Base-by-base conservation (phyloP, 2,113 vertebrate genomes). In the Larimichthys crocea region DNA sequence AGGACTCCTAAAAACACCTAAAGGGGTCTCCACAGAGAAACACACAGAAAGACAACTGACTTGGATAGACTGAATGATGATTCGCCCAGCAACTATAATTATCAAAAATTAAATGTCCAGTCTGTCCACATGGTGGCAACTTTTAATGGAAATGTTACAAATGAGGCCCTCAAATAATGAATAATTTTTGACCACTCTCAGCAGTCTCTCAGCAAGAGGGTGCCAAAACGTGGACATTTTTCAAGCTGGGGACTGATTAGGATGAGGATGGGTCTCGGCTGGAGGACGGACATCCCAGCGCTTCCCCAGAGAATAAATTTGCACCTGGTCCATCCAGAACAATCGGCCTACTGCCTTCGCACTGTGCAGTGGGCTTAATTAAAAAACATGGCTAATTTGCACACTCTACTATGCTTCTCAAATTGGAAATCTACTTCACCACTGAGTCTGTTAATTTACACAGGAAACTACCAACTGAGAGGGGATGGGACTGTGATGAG, bases 371-470 rank as follows among this genome's bases (percentile, higher is more conserved):
- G 95, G 96, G 95, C 96, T 97, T 98, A 94, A 99, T 99, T 98
- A 98, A 96, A 97, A 97, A 95, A 95, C 94, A 95, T 94, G 95
- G 95, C 95, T 99, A 97, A 99, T 99, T 99, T 98, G 95, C 97
- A 97, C 96, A 96, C 95, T 93, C 93, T 94, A 76, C 91, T 92
- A 96, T 93, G 95, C 96, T 55, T 95, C 95, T 26, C 96, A 96
- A 98, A 98, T 96, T 96, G 94, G 96, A 98, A 98, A 95, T 95
- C 95, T 94, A 96, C 96, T 97, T 98, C 97, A 97, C 97, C 96
- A 97, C 97, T 96, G 97, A 95, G 98, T 96, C 96, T 97, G 96
- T 97, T 99, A 98, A 99, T 99, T 99, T 98, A 95, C 93, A 89
- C 95, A 96, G 97, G 97, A 98, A 97, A 96, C 96, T 94, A 94